Conservation (phyloP, 2,113 vertebrate species). For the Galbula dea region DNA sequence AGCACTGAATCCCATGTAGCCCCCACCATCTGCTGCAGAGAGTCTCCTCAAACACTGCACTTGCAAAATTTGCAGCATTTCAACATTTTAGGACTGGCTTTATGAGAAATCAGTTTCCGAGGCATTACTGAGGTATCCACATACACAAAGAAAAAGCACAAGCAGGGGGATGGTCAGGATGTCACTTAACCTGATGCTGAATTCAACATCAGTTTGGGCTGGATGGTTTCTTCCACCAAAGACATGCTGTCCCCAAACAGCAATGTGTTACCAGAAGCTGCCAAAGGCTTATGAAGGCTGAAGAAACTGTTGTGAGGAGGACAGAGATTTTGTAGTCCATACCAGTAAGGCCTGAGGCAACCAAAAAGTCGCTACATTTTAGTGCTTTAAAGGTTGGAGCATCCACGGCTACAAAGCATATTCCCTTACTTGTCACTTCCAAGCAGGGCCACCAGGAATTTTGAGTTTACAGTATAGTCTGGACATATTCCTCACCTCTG, state of each 20-base stretch:
- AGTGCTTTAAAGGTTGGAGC: not conserved
- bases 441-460: not conserved
- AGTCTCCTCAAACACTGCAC: not conserved
- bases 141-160: not conserved
- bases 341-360: not conserved
- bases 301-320: not conserved
- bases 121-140: not conserved
- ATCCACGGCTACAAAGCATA: not conserved
- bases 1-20: not conserved
- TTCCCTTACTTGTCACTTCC: not conserved
- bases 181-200: not conserved
- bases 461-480: not conserved
- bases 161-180: not conserved
- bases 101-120: not conserved
- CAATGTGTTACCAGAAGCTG: not conserved
- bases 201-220: not conserved
- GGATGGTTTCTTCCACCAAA: not conserved
- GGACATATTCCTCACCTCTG: not conserved
- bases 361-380: not conserved
- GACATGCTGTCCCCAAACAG: not conserved
- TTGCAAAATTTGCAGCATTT: not conserved
- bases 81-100: not conserved
- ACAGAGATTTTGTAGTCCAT: not conserved
- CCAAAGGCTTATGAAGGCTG: not conserved
- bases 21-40: fast-evolving